These are phyloP conservation scores for Geotrypetes seraphini DNA, from an alignment of 2,797 vertebrate species.

Conservation along the genomic window DNA sequence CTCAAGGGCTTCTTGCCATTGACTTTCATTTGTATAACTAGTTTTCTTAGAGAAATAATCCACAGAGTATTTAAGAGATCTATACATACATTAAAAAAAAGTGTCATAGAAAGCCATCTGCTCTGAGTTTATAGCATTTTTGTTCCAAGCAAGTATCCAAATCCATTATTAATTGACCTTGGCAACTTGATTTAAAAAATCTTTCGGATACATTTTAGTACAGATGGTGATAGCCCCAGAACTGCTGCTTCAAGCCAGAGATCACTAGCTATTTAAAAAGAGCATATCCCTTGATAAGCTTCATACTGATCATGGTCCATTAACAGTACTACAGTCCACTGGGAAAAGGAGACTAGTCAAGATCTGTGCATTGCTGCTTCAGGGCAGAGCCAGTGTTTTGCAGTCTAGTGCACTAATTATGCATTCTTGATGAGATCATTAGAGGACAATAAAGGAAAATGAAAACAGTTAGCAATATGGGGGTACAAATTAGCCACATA, in stretches of 20 bases:
- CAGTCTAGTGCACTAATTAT: conserved; percentile 27
- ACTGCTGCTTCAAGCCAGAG: conserved; percentile 14
- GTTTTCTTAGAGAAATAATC: background rate
- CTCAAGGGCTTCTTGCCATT: background rate
- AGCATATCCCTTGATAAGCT: background rate
- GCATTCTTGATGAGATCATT: conserved; percentile 32
- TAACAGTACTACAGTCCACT: conserved; percentile 3
- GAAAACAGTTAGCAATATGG: conserved; percentile 37
- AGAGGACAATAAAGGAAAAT: conserved; percentile 42
- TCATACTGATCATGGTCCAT: conserved; percentile 4
- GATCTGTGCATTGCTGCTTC: conserved; percentile 22
- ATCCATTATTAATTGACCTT: conserved; percentile 20
- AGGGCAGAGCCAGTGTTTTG: conserved; percentile 18
- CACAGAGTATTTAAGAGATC: background rate
- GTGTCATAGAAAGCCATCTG: background rate
- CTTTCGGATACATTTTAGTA: conserved; percentile 8
- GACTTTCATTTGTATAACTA: background rate
- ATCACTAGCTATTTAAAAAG: conserved; percentile 13
- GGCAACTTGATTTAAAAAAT: conserved; percentile 9
- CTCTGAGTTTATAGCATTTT: background rate
- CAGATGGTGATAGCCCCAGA: conserved; percentile 10
- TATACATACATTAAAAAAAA: background rate
- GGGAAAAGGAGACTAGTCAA: conserved; percentile 9
- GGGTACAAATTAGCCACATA: conserved; percentile 35
- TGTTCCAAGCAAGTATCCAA: conserved; percentile 2